Evolutionary conservation across 2,113 vertebrate genomes (phyloP).

Genomic region (Notechis scutatus): DNA sequence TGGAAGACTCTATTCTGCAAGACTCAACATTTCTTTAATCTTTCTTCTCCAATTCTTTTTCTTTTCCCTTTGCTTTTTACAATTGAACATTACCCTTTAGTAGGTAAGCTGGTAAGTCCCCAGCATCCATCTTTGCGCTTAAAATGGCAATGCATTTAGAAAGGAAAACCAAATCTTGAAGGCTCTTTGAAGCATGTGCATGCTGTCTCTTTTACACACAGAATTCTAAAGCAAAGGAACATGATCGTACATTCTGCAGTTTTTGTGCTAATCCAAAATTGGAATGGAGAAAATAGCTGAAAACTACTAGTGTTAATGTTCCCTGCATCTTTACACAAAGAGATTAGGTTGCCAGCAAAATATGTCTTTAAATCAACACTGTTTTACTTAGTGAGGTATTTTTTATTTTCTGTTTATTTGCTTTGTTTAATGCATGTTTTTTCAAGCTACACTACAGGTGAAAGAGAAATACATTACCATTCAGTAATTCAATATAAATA

Average conservation of each 20-base stretch:
- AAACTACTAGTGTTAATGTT: not conserved
- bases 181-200: not conserved
- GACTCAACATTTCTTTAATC: not conserved
- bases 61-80: not conserved
- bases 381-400: not conserved
- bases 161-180: not conserved
- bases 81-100: not conserved
- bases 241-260: not conserved
- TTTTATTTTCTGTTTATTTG: not conserved
- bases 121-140: not conserved
- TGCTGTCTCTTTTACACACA: not conserved
- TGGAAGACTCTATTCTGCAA: not conserved
- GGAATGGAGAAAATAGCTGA: not conserved
- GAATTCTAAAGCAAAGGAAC: not conserved
- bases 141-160: not conserved
- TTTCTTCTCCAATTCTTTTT: not conserved
- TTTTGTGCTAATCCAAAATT: not conserved
- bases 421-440: not conserved
- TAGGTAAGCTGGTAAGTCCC: not conserved
- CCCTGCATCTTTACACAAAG: not conserved
- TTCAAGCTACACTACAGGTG: not conserved
- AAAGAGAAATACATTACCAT: not conserved
- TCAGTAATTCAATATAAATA: conserved; percentile 16
- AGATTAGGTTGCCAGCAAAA: not conserved
- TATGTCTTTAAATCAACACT: not conserved